Evolutionary conservation across 2,888 invertebrate genomes (phyloP).

Genomic region (Calephelis perditalis): DNA sequence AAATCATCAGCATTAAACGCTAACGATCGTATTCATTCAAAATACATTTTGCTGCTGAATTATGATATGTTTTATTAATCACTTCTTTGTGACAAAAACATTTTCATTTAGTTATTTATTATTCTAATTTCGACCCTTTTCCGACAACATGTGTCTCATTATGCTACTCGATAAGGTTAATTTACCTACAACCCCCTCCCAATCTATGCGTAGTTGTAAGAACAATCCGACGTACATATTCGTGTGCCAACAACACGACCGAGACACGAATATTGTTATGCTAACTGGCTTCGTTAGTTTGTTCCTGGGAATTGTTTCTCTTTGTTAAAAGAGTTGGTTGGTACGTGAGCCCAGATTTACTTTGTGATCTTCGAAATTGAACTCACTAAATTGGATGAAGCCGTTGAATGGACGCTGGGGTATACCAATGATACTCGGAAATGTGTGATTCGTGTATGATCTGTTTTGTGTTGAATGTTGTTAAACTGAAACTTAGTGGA

Average conservation of each 20-base stretch:
- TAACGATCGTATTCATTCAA: too few species aligned
- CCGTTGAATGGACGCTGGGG: constrained; percentile 15
- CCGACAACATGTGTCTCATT: too few species aligned
- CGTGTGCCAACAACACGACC: constrained; percentile 43
- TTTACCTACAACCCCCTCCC: too few species aligned
- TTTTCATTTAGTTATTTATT: too few species aligned
- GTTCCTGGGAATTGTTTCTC: constrained; percentile 69
- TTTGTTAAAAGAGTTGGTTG: constrained; percentile 51
- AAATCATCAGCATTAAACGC: too few species aligned
- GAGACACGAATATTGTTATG: constrained; percentile 71
- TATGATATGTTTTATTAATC: too few species aligned
- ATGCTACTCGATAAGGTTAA: too few species aligned
- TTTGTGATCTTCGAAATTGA: constrained; percentile 47
- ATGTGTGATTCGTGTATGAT: neutral
- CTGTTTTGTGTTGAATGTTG: neutral
- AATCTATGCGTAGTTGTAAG: constrained; percentile 48
- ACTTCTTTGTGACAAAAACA: too few species aligned
- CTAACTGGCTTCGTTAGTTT: constrained; percentile 75
- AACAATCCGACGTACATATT: constrained; percentile 54
- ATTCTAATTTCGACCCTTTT: too few species aligned
- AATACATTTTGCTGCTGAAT: too few species aligned
- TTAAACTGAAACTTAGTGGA: neutral
- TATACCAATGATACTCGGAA: neutral
- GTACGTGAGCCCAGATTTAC: constrained; percentile 54
- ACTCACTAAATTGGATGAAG: constrained; percentile 47